These are phyloP conservation scores for Eledona agricola DNA, from an alignment of 2,888 invertebrate genomes.

Conservation along the genomic window DNA sequence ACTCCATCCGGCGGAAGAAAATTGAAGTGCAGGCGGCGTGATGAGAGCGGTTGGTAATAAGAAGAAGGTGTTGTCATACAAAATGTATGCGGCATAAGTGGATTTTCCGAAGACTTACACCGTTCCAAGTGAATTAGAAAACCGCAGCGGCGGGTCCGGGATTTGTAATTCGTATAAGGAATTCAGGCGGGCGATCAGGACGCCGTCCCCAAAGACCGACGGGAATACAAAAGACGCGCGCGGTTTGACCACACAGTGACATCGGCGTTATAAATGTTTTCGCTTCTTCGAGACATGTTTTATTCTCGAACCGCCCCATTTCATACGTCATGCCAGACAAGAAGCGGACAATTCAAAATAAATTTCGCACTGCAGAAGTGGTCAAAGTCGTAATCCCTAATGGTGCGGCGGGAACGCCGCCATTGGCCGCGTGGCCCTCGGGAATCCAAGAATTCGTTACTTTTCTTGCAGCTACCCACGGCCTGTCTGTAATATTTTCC, in stretches of 20 bases:
- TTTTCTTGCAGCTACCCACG: slow-evolving; percentile 52
- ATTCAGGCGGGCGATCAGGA: slow-evolving; percentile 54
- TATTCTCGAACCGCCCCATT: slow-evolving; percentile 48
- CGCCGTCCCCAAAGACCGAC: slow-evolving; percentile 45
- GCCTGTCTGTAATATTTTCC: slow-evolving; percentile 63
- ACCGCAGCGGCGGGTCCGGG: slow-evolving; percentile 53
- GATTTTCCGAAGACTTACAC: slow-evolving; percentile 50
- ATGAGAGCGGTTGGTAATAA: slow-evolving; percentile 42
- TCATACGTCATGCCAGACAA: slow-evolving; percentile 42
- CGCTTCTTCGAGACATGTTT: slow-evolving; percentile 46
- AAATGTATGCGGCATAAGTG: slow-evolving; percentile 60
- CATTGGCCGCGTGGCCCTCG: slow-evolving; percentile 50
- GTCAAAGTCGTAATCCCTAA: slow-evolving; percentile 57
- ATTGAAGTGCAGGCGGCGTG: slow-evolving; percentile 52
- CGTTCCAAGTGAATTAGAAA: slow-evolving; percentile 53
- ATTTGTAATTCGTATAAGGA: slow-evolving; percentile 58
- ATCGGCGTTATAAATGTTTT: slow-evolving; percentile 55
- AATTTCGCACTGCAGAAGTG: slow-evolving; percentile 57
- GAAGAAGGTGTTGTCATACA: slow-evolving; percentile 57
- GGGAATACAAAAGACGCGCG: slow-evolving; percentile 53
- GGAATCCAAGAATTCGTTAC: slow-evolving; percentile 60
- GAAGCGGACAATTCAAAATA: slow-evolving; percentile 54
- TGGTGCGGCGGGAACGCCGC: slow-evolving; percentile 48
- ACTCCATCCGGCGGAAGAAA: slow-evolving; percentile 43
- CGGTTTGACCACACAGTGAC: slow-evolving; percentile 52